These are phyloP conservation scores for Calidris pugnax DNA, from an alignment of 2,113 vertebrate genomes.

Conservation along the genomic window DNA sequence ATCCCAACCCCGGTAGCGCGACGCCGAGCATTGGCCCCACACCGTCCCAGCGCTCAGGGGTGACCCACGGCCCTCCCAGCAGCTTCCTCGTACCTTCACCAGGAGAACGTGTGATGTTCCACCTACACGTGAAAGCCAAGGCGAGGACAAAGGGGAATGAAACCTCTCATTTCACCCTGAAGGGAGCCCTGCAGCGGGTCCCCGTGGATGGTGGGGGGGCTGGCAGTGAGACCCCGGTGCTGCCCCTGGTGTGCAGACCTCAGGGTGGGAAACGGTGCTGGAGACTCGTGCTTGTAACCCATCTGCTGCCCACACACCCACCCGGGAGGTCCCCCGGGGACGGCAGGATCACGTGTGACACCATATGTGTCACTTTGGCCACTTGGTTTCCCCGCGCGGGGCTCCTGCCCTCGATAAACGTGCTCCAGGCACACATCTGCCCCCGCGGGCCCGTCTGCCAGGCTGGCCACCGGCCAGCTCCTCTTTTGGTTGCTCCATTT, in stretches of 20 bases:
- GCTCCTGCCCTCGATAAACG: neutral
- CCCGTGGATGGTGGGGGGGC: neutral
- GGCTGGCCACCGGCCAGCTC: neutral
- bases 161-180: neutral
- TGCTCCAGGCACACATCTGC: neutral
- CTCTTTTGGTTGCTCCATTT: neutral
- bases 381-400: neutral
- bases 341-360: neutral
- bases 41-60: neutral
- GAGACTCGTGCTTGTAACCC: neutral
- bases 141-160: neutral
- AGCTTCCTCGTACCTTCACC: fast-evolving
- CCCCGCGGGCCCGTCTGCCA: neutral
- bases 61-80: fast-evolving
- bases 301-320: neutral
- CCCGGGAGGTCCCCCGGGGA: fast-evolving
- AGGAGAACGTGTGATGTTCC: fast-evolving
- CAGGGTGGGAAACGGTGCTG: neutral
- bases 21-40: fast-evolving
- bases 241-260: neutral
- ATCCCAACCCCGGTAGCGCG: fast-evolving
- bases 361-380: fast-evolving
- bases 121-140: neutral
- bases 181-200: neutral
- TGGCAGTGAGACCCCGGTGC: neutral